Base-by-base conservation (phyloP, 2,113 vertebrate species). In the Eolophus roseicapilla region DNA sequence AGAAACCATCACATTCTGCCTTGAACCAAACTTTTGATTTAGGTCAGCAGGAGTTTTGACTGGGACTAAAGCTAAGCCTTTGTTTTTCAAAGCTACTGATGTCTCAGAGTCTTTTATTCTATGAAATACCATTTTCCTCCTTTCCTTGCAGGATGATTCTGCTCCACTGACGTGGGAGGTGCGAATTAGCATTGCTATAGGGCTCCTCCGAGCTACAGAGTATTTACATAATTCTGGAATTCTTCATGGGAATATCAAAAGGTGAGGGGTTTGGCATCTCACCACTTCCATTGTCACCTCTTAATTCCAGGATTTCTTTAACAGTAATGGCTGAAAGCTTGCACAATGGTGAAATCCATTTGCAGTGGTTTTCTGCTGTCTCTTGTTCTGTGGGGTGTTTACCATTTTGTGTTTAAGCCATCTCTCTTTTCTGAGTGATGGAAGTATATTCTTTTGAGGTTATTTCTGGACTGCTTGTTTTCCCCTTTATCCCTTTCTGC, bases 241-340 rank as follows among this genome's bases (percentile, higher is more conserved):
- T 88, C 94, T 98, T 80, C 98, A 98, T 28, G 92, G 98, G 21
- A 98, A 98, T 37, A 63, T 98, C 68, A 98, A 97, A 93, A 98
- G 98, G 98, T 98, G 60, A 89, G 96, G 25, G 10, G 12, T 49
- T 57, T 87, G 67, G 24, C 49, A 27, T 44, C 35, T 23, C 53
- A 46, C 39, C 76, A 23, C 13, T 71, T 65, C 57, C 50, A 59
- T 60, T 27, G 33, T 68, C 23, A 27, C 31, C 19, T 74, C 33
- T 16, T 44, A 19, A 29, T 73, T 64, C 37, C 77, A 60, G 53
- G 17, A 49, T 50, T 59, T 74, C 28, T 82, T 69, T 75, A 69
- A 16, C 20, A 60, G 2, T n/a, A 59, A 20, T 8, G 49, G 16
- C 68, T 74, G 52, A 64, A 75, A 86, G 15, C 44, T 71, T n/a